phyloP scores from a whole-genome alignment of 2,888 invertebrate genomes.

The Melanostoma scalare region DNA sequence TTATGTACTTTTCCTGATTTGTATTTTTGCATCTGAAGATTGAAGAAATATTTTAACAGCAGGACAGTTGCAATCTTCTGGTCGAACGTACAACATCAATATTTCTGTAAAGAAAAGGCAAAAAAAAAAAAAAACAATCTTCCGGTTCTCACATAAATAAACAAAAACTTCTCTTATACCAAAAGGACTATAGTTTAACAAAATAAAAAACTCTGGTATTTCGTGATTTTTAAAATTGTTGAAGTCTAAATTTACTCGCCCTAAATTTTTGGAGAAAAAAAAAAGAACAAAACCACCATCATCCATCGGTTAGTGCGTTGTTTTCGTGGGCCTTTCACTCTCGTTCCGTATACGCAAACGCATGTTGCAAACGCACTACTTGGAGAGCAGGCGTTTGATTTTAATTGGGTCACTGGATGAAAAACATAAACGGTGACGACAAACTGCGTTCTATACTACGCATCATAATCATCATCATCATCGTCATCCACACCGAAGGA shows the following conservation, averaged over 20 bases:
- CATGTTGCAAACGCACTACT: conserved; percentile 62
- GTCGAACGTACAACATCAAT: conserved; percentile 55
- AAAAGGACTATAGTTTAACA: conserved; percentile 18
- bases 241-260: conserved; percentile 37
- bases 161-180: conserved; percentile 26
- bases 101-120: background rate
- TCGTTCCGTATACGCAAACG: conserved; percentile 46
- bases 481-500: conserved; percentile 41
- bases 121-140: conserved; percentile 1
- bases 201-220: background rate
- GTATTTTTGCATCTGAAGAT: conserved; percentile 47
- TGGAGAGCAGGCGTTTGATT: conserved; percentile 42
- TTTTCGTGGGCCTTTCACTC: conserved; percentile 45
- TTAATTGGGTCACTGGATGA: conserved; percentile 71
- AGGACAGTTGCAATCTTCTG: conserved; percentile 65
- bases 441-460: conserved; percentile 52
- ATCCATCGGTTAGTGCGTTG: conserved; percentile 29
- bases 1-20: conserved; percentile 23
- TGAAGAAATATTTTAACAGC: conserved; percentile 24
- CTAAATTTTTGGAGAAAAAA: conserved; percentile 24
- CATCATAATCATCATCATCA: conserved; percentile 32
- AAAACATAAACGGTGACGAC: conserved; percentile 43
- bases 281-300: background rate
- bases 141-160: conserved; percentile 3
- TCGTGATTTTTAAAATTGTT: background rate